A percentile compares a stretch with the other conserved stretches of the same genome.
These are phyloP conservation scores for Pristionchus mayeri DNA, from an alignment of 2,888 invertebrate genomes.

Conservation along the genomic window DNA sequence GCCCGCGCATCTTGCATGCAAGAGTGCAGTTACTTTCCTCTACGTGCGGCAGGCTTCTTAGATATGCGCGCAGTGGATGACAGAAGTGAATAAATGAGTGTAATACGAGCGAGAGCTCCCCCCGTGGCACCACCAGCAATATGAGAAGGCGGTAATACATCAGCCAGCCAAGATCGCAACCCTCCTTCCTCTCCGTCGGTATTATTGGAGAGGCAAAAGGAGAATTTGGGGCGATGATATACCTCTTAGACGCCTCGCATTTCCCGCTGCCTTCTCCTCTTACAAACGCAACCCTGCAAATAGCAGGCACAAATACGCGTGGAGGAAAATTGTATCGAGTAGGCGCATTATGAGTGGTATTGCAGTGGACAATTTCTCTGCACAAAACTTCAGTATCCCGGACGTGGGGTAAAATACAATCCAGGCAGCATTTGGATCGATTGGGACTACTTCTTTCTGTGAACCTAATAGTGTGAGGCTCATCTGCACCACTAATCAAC, in stretches of 20 bases:
- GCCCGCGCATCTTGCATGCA: background rate
- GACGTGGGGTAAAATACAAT: too few species aligned
- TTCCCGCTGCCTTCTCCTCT: slow-evolving; percentile 14
- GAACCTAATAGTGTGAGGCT: too few species aligned
- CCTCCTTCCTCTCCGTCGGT: background rate
- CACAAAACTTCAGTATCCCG: too few species aligned
- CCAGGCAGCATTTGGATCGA: too few species aligned
- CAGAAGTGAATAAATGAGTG: background rate
- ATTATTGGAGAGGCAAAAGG: background rate
- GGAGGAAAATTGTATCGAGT: too few species aligned
- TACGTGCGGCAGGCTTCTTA: background rate
- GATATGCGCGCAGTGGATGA: background rate
- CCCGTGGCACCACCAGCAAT: background rate
- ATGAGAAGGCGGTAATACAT: background rate
- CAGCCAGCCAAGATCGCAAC: background rate
- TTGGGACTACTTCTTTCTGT: too few species aligned
- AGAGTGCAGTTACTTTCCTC: background rate
- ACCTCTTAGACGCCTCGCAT: background rate
- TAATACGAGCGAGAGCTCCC: background rate
- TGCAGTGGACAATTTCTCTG: too few species aligned
- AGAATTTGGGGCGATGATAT: background rate
- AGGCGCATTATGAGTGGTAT: too few species aligned
- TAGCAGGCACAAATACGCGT: background rate
- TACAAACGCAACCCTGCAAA: background rate
- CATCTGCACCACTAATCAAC: too few species aligned